These are phyloP conservation scores for Onthophagus taurus DNA, from an alignment of 1,140 invertebrate species.

Conservation along the genomic window DNA sequence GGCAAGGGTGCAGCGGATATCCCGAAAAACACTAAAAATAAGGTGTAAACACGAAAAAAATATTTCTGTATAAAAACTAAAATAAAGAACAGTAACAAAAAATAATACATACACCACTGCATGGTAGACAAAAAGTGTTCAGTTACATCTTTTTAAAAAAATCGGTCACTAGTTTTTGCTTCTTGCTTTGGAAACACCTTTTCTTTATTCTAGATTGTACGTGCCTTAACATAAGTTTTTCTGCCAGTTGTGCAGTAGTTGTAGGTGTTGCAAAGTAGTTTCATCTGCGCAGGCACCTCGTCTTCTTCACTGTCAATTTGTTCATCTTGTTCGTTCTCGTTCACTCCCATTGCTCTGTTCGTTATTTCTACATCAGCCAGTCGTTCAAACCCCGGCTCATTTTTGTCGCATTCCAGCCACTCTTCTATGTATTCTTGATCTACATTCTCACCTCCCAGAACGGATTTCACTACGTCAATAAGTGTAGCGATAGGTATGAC, in stretches of 20 bases:
- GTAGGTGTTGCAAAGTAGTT: slow-evolving; percentile 1
- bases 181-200: background rate
- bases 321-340: slow-evolving; percentile 6
- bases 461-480: background rate
- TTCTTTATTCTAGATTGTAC: slow-evolving; percentile 8
- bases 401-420: slow-evolving; percentile 4
- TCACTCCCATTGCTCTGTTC: slow-evolving; percentile 1
- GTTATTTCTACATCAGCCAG: slow-evolving; percentile 6
- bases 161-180: slow-evolving; percentile 6
- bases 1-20: too few relatives aligned
- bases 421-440: background rate
- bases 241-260: background rate
- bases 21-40: too few relatives aligned
- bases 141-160: background rate
- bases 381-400: slow-evolving; percentile 2
- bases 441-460: background rate
- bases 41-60: too few relatives aligned
- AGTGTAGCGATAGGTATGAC: background rate
- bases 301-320: slow-evolving; percentile 9
- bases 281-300: slow-evolving; percentile 3
- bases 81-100: too few relatives aligned
- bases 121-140: background rate
- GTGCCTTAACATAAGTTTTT: slow-evolving; percentile 4
- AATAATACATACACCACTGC: too few relatives aligned
- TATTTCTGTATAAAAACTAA: too few relatives aligned